Evolutionary conservation across 2,113 vertebrate species (phyloP).

Genomic region (Axis porcinus): DNA sequence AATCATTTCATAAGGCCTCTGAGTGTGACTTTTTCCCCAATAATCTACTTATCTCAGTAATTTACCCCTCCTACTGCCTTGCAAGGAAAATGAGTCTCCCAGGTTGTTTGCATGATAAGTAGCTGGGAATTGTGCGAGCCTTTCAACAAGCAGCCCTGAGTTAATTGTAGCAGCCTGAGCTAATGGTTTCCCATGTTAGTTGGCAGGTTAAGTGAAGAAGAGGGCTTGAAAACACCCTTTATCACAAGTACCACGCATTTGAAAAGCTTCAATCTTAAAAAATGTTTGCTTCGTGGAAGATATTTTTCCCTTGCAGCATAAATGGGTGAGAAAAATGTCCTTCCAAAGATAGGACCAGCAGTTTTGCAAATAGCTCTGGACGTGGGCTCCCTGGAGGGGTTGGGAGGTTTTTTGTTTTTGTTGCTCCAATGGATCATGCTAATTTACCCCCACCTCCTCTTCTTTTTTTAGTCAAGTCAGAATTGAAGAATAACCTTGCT

Average conservation of each 20-base stretch:
- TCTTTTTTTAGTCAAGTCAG: constrained; percentile 6
- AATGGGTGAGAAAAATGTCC: constrained; percentile 14
- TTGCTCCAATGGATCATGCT: constrained; percentile 28
- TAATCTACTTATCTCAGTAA: constrained; percentile 88
- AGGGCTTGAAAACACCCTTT: constrained; percentile 66
- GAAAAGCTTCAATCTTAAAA: constrained; percentile 69
- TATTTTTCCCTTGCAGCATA: constrained; percentile 55
- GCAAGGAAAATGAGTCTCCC: constrained; percentile 80
- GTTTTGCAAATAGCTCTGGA: constrained; percentile 64
- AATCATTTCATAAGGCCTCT: constrained; percentile 82
- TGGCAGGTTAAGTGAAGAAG: constrained; percentile 70
- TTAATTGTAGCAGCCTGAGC: constrained; percentile 78
- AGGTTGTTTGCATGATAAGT: constrained; percentile 87
- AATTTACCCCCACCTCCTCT: not conserved
- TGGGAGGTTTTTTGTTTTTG: constrained; percentile 39
- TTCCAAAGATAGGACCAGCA: constrained; percentile 45
- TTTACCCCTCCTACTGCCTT: constrained; percentile 76
- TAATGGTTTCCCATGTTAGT: constrained; percentile 79
- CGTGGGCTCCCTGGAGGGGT: constrained; percentile 33
- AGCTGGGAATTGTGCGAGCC: constrained; percentile 77
- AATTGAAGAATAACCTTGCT: constrained; percentile 26
- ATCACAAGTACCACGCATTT: constrained; percentile 55
- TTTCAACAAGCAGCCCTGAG: constrained; percentile 73
- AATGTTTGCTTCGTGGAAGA: constrained; percentile 50
- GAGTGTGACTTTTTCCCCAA: constrained; percentile 81